phyloP scores from a whole-genome alignment of 2,797 vertebrate species.

The Chelonia mydas region DNA sequence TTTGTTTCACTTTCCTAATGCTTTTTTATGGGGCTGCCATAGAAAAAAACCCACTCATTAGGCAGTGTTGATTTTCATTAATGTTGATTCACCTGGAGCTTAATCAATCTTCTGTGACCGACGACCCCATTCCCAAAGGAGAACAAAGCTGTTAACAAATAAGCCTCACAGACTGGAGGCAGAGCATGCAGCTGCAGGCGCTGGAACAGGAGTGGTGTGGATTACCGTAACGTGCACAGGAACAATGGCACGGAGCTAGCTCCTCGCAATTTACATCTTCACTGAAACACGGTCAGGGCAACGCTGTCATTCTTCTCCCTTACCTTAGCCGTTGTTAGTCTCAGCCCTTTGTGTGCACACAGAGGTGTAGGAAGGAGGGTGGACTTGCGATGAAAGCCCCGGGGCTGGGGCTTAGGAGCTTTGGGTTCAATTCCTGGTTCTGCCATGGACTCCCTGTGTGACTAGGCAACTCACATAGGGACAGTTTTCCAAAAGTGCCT shows the following conservation, averaged over 20 bases:
- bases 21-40: constrained; percentile 77
- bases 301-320: not conserved
- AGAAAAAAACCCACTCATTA: constrained; percentile 78
- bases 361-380: not conserved
- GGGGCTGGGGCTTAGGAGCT: not conserved
- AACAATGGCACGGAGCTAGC: not conserved
- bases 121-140: constrained; percentile 74
- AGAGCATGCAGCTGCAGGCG: constrained; percentile 71
- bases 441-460: accelerated
- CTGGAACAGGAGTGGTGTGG: constrained; percentile 7
- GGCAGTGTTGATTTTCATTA: constrained; percentile 82
- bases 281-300: not conserved
- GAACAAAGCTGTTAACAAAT: constrained; percentile 81
- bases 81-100: constrained; percentile 83
- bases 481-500: not conserved
- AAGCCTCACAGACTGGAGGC: constrained; percentile 80
- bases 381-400: not conserved
- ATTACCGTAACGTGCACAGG: constrained; percentile 39
- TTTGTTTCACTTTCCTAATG: constrained; percentile 77
- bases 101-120: constrained; percentile 84
- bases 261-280: constrained; percentile 31
- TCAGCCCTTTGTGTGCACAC: accelerated
- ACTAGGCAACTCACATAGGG: not conserved
- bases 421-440: accelerated
- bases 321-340: accelerated